Base-by-base conservation (phyloP, 2,797 vertebrate genomes). In the Enteromius fasciolatus region DNA sequence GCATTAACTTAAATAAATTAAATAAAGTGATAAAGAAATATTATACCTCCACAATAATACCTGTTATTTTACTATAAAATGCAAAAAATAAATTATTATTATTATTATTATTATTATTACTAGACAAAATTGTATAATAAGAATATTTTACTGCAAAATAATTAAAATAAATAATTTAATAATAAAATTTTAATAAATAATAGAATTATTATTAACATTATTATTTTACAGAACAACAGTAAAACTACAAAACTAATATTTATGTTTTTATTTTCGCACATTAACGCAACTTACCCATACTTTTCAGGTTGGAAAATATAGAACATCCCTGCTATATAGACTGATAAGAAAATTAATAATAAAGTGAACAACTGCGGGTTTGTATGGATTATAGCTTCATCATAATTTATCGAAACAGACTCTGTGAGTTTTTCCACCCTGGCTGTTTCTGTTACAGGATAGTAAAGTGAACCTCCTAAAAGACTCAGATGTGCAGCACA, bases 401-500 rank as follows among this genome's bases (percentile, higher is more conserved):
- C 31, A 72, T 14, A 64, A 31, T 36, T 18, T 33, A 33, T 23
- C 8, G 9, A 18, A 7, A 54, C 20, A 41, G 17, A 41, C 6
- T 54, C 23, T 54, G 6, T 44, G 11, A 31, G 25, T 33, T 61
- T 59, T 46, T 84, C 64, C 44, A 80, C 61, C 25, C 6, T 50
- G 41, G 3, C 63, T 73, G 54, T 72, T 81, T 46, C 66, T 2
- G 17, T 81, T 80, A 52, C 31, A 61, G 72, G 72, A 84, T 18
- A 50, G 66, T 54, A 73, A 83, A 81, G 78, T 66, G 44, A 73
- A 57, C 39, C 72, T 85, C 79, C 83, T 46, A 89, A 87, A 46
- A 74, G 59, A 50, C 76, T 52, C 57, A 72, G 54, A 84, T 83
- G 48, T 70, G 79, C 80, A 84, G 70, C 85, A 87, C 81, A 80